Evolutionary conservation across 2,113 vertebrate genomes (phyloP).

Genomic region (Phaethon lepturus): DNA sequence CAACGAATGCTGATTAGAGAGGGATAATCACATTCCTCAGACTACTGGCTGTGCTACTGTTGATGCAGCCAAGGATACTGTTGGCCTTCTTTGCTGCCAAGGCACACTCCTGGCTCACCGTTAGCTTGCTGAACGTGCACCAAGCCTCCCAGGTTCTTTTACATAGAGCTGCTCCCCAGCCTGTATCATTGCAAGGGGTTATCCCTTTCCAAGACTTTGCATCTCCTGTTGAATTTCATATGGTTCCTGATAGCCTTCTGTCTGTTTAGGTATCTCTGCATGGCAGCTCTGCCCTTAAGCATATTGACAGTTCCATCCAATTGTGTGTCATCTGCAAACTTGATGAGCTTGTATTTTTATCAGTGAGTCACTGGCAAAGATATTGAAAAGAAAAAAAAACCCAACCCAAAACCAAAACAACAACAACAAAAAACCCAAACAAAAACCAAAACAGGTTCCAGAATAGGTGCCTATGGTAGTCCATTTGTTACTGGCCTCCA

Average conservation of each 20-base stretch:
- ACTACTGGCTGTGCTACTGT: conserved; percentile 52
- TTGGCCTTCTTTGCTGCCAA: conserved; percentile 52
- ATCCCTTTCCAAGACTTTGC: not conserved
- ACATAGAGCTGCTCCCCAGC: not conserved
- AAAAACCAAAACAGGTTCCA: not conserved
- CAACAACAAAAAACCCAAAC: no score
- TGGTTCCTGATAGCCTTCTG: not conserved
- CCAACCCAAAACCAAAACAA: no score
- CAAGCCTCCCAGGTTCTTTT: not conserved
- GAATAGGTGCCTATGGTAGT: not conserved
- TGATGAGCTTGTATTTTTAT: not conserved
- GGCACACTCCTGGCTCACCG: conserved; percentile 17
- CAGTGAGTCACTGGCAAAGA: not conserved
- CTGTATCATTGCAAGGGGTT: not conserved
- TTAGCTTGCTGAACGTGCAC: conserved; percentile 36
- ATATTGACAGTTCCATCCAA: not conserved
- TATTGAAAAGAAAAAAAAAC: not conserved
- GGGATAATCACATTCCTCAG: conserved; percentile 54
- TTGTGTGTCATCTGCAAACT: not conserved
- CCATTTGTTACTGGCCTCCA: not conserved
- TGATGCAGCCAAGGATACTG: conserved; percentile 45
- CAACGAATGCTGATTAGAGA: conserved; percentile 43
- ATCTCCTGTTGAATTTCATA: conserved; percentile 2
- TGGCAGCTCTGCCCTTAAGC: not conserved
- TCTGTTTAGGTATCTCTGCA: not conserved